Conservation (phyloP, 2,797 vertebrate species). For the Enteromius mattozi region DNA sequence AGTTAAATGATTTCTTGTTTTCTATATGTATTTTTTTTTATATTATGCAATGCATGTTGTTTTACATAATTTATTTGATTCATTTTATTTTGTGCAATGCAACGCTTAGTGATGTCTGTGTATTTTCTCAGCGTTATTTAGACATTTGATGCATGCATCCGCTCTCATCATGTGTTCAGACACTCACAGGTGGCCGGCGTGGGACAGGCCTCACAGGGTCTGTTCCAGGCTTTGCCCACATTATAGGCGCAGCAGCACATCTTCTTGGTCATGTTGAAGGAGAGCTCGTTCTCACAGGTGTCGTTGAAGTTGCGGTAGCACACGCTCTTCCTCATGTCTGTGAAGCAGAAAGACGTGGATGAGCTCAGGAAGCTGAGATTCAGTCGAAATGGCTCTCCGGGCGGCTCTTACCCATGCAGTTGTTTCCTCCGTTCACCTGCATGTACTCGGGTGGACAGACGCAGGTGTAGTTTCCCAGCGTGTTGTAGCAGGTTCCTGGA, state of each 20-base stretch:
- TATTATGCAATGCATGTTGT: no score
- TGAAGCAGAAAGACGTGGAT: background rate
- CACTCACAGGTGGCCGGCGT: constrained; percentile 87
- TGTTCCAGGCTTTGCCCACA: constrained; percentile 94
- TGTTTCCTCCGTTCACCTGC: constrained; percentile 93
- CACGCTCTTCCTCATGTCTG: constrained; percentile 92
- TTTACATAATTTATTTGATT: no score
- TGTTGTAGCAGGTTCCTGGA: constrained; percentile 94
- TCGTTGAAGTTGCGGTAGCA: constrained; percentile 93
- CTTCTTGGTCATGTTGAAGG: constrained; percentile 95
- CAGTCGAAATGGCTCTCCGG: background rate
- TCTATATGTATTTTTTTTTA: background rate
- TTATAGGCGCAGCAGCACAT: constrained; percentile 97
- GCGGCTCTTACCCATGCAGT: constrained; percentile 88
- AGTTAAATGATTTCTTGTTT: background rate
- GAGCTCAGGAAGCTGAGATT: background rate
- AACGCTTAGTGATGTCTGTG: background rate
- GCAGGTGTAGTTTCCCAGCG: constrained; percentile 92
- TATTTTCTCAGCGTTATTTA: background rate
- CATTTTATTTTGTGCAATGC: background rate
- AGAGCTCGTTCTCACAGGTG: constrained; percentile 89
- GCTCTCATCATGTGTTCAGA: background rate
- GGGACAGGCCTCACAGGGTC: constrained; percentile 91
- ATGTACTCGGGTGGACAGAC: constrained; percentile 93
- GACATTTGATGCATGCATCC: no score